A percentile compares a stretch with the other conserved stretches of the same genome.
These are phyloP conservation scores for Hypsibius dujardini DNA, from an alignment of 1,140 invertebrate genomes.

Conservation along the genomic window DNA sequence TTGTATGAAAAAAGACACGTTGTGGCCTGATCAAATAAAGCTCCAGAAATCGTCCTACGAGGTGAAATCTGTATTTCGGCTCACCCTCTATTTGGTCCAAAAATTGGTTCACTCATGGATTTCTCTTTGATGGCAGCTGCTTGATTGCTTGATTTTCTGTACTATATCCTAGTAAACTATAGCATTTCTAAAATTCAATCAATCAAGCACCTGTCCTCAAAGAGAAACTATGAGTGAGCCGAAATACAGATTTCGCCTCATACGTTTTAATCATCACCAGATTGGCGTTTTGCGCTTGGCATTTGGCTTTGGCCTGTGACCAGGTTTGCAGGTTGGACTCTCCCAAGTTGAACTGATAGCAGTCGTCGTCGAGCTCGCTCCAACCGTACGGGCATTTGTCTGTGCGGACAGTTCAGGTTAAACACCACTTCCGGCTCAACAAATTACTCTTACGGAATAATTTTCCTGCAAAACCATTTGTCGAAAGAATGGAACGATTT, in stretches of 20 bases:
- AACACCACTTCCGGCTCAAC: neutral
- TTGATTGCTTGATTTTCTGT: too few relatives aligned
- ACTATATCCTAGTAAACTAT: too few relatives aligned
- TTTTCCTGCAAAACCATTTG: neutral
- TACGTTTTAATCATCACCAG: neutral
- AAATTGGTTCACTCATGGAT: too few relatives aligned
- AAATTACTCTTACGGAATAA: neutral
- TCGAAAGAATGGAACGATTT: neutral
- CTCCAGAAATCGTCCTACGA: too few relatives aligned
- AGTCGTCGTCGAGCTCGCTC: neutral
- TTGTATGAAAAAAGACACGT: too few relatives aligned
- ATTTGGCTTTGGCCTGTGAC: neutral
- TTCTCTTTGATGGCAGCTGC: too few relatives aligned
- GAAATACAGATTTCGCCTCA: neutral
- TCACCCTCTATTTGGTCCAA: too few relatives aligned
- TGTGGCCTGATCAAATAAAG: too few relatives aligned
- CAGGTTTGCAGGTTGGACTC: neutral
- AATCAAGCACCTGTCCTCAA: too few relatives aligned
- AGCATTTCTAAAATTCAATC: too few relatives aligned
- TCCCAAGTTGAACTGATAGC: slow-evolving; percentile 6
- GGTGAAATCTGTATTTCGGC: too few relatives aligned
- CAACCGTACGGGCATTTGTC: slow-evolving; percentile 1
- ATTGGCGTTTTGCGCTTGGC: neutral
- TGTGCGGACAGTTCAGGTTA: neutral
- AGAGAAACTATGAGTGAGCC: neutral